Evolutionary conservation across 2,888 invertebrate species (phyloP).

Genomic region (Apamea crenata): DNA sequence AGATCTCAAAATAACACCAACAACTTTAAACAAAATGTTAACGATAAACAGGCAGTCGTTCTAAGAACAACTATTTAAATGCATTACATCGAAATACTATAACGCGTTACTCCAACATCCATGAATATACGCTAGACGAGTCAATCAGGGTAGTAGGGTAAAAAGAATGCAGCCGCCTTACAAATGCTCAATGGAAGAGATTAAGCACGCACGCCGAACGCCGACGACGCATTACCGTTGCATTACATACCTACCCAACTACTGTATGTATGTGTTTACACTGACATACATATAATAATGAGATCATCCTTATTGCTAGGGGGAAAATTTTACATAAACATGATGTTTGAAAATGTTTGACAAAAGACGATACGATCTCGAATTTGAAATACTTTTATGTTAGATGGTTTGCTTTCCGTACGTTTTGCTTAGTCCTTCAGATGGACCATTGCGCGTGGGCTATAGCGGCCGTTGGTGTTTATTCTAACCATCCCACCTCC

Average conservation of each 20-base stretch:
- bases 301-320: conserved; percentile 74
- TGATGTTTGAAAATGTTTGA: conserved; percentile 41
- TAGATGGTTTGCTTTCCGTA: neutral
- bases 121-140: conserved; percentile 65
- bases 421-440: neutral
- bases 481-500: neutral
- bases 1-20: conserved; percentile 12
- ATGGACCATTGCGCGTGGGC: too few species aligned
- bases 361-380: neutral
- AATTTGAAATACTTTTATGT: conserved; percentile 8
- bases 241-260: conserved; percentile 59
- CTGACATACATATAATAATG: conserved; percentile 79
- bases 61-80: neutral
- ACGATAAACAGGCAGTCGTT: neutral
- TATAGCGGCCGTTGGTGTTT: neutral
- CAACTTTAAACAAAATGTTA: neutral
- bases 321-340: conserved; percentile 63
- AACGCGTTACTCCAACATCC: conserved; percentile 32
- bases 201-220: conserved; percentile 82
- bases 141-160: conserved; percentile 71
- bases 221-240: conserved; percentile 72
- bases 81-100: conserved; percentile 27
- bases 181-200: conserved; percentile 80
- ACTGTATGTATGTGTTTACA: conserved; percentile 63
- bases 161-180: conserved; percentile 72